These are phyloP conservation scores for Onychomys arenicola DNA, from an alignment of 2,797 vertebrate genomes.

Conservation along the genomic window DNA sequence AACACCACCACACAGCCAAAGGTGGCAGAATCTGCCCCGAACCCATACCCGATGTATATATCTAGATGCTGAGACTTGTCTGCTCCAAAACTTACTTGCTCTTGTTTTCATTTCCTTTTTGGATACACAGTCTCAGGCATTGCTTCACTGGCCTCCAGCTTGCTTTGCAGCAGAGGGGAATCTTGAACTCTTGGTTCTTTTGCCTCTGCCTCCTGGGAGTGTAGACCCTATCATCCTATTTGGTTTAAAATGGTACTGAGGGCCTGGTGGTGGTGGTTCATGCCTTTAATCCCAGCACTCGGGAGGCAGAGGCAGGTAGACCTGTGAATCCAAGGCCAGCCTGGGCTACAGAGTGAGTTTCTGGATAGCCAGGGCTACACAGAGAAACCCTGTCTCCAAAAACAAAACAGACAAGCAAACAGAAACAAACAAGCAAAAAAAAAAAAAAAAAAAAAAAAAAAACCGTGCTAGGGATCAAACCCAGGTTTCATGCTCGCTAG, in stretches of 20 bases:
- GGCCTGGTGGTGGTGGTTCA: not conserved
- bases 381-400: not conserved
- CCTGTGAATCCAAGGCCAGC: not conserved
- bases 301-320: not conserved
- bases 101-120: not conserved
- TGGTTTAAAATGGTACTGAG: not conserved
- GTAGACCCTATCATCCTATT: not conserved
- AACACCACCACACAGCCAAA: conserved; percentile 7
- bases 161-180: not conserved
- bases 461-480: not conserved
- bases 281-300: not conserved
- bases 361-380: not conserved
- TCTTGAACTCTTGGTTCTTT: not conserved
- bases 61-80: not conserved
- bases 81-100: not conserved
- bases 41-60: not conserved
- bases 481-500: not conserved
- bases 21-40: not conserved
- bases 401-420: too few relatives aligned
- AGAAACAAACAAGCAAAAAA: not conserved
- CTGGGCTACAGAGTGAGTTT: not conserved
- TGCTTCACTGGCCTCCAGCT: not conserved
- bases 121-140: not conserved
- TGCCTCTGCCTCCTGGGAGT: not conserved
- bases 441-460: too few relatives aligned